Evolutionary conservation across 1,140 invertebrate genomes (phyloP).

Genomic region (Hylyphantes graminicola): DNA sequence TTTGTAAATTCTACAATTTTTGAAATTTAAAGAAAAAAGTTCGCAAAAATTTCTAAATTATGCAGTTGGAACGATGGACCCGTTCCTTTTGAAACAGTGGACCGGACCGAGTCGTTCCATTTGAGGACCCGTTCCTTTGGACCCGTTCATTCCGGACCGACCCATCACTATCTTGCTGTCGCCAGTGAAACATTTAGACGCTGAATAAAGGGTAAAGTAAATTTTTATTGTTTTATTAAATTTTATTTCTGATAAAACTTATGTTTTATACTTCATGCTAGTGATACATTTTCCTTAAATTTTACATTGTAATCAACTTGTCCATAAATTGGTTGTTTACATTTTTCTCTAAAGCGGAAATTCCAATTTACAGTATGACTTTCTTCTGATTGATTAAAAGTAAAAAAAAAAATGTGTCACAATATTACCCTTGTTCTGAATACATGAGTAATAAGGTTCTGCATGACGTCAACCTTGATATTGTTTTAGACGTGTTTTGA

Average conservation of each 20-base stretch:
- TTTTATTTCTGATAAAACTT: constrained; percentile 4
- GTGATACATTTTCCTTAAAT: not conserved
- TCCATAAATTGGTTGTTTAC: not conserved
- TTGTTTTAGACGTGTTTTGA: not conserved
- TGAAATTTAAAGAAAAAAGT: too few relatives aligned
- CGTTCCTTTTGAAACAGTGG: too few relatives aligned
- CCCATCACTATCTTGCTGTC: constrained; percentile 45
- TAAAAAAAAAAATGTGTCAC: constrained; percentile 31
- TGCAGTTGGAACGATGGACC: too few relatives aligned
- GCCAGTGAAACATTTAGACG: constrained; percentile 32
- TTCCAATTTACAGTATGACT: not conserved
- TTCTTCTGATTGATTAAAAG: constrained; percentile 10
- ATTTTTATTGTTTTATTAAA: constrained; percentile 4
- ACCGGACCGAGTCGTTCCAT: too few relatives aligned
- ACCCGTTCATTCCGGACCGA: too few relatives aligned
- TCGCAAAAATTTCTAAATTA: too few relatives aligned
- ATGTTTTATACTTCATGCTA: not conserved
- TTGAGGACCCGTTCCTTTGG: too few relatives aligned
- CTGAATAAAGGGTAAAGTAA: constrained; percentile 11
- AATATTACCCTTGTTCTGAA: constrained; percentile 59
- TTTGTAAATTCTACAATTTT: too few relatives aligned
- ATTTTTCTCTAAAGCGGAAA: too few relatives aligned
- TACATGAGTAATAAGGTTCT: constrained; percentile 30
- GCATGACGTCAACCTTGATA: constrained; percentile 33
- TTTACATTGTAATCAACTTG: not conserved